Evolutionary conservation across 2,888 invertebrate species (phyloP).

Genomic region (Epinotia nisella): DNA sequence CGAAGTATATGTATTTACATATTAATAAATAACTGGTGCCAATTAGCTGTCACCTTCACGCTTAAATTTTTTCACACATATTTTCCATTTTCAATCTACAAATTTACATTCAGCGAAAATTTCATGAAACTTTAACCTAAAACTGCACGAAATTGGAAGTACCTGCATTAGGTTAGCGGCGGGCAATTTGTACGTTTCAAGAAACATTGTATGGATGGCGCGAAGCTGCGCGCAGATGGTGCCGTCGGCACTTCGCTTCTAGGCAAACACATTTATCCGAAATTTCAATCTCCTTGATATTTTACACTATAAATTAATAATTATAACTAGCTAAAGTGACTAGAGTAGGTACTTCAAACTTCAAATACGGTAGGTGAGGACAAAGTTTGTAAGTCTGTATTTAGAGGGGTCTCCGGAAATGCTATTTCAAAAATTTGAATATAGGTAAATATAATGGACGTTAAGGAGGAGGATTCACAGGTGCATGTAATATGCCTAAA

Average conservation of each 20-base stretch:
- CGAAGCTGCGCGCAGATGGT: conserved; percentile 7
- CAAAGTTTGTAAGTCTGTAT: not conserved
- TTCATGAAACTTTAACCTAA: not conserved
- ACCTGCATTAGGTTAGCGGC: conserved; percentile 19
- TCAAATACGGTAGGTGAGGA: no score
- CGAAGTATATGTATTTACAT: no score
- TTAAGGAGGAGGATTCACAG: no score
- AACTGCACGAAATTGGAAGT: conserved; percentile 1
- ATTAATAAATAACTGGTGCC: no score
- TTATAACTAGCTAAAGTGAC: not conserved
- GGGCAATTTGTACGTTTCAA: conserved; percentile 24
- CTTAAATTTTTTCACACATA: not conserved
- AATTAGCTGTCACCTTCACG: not conserved
- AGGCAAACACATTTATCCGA: conserved; percentile 6
- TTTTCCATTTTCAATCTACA: not conserved
- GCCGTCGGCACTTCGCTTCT: not conserved
- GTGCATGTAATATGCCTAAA: no score
- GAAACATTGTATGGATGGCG: conserved; percentile 2
- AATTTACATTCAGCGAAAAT: not conserved
- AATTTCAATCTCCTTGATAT: conserved; percentile 7
- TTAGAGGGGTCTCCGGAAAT: no score
- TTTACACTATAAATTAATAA: not conserved
- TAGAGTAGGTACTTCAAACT: not conserved
- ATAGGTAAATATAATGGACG: no score
- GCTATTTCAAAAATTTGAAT: no score